Evolutionary conservation across 2,797 vertebrate species (phyloP), one percentile per base, ranked within the genome.

Genomic region (Perodicticus potto): DNA sequence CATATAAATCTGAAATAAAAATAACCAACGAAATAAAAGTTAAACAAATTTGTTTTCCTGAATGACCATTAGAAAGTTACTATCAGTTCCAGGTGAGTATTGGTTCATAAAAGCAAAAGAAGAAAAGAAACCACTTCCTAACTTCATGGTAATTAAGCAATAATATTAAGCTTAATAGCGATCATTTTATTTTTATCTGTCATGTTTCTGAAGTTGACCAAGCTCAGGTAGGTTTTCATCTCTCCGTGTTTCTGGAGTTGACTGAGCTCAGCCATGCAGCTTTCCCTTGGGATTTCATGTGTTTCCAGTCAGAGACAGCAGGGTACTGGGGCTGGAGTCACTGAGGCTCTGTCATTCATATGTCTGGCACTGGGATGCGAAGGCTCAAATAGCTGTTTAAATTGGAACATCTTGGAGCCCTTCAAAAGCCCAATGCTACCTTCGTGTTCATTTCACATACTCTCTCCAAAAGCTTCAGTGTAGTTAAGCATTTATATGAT

Each of bases 111-210:
- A 43, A 49, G 22, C 4, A 65, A 22, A 61, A 61, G 20, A 61
- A 32, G 12, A 29, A 65, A 65, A 65, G 12, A 27, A 61, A 61
- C 12, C 11, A 83, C 10, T 32, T 86, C 20, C 7, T 91, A 82
- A 63, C 6, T 34, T 63, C 73, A 70, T 81, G 17, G 1, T 77
- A 53, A 53, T 53, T 53, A 53, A 53, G 49, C 49, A 14, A 53
- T 53, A 53, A 53, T 5, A 53, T 53, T 53, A 53, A 53, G 14
- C 49, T 53, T 53, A 53, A 53, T 53, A 53, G 49, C 34, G 63
- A 72, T 14, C 9, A 69, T 61, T 93, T 78, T 81, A 80, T 57
- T 53, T 93, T 84, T 87, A 25, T 80, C 14, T 77, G 20, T 83
- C 5, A 11, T 63, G 13, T 7, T 43, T 93, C 25, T 37, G 5